Percentiles rank a stretch among this genome's conserved stretches.
Conservation (phyloP, 2,888 invertebrate species). For the Osmoderma eremita region DNA sequence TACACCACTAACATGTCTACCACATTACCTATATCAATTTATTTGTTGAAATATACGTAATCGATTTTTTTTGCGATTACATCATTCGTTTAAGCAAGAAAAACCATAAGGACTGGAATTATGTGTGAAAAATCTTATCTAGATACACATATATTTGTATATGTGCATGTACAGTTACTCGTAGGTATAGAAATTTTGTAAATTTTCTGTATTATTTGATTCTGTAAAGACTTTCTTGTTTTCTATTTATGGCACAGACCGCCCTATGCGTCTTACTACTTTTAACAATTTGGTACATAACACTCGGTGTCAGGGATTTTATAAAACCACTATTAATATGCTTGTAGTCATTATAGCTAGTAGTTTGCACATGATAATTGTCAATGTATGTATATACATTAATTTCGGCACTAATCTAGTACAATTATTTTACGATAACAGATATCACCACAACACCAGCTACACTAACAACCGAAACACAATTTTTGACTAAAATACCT, state of each 20-base stretch:
- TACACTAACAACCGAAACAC: constrained; percentile 61
- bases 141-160: neutral
- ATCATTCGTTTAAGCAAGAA: constrained; percentile 9
- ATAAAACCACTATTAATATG: neutral
- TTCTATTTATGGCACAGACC: constrained; percentile 41
- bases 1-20: constrained; percentile 46
- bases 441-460: constrained; percentile 62
- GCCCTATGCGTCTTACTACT: constrained; percentile 18
- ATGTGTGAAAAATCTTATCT: constrained; percentile 9
- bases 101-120: constrained; percentile 45
- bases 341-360: constrained; percentile 5
- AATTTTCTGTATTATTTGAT: constrained; percentile 29
- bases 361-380: constrained; percentile 15
- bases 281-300: constrained; percentile 16
- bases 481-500: constrained; percentile 50
- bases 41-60: neutral
- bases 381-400: constrained; percentile 13
- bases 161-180: constrained; percentile 27
- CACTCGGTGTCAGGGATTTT: neutral
- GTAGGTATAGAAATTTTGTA: constrained; percentile 38
- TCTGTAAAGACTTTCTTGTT: constrained; percentile 13
- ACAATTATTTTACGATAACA: constrained; percentile 61
- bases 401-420: constrained; percentile 39
- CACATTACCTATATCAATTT: constrained; percentile 8
- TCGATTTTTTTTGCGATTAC: neutral